Conservation (phyloP, 2,888 invertebrate species). For the Ormyrus nitidulus region DNA sequence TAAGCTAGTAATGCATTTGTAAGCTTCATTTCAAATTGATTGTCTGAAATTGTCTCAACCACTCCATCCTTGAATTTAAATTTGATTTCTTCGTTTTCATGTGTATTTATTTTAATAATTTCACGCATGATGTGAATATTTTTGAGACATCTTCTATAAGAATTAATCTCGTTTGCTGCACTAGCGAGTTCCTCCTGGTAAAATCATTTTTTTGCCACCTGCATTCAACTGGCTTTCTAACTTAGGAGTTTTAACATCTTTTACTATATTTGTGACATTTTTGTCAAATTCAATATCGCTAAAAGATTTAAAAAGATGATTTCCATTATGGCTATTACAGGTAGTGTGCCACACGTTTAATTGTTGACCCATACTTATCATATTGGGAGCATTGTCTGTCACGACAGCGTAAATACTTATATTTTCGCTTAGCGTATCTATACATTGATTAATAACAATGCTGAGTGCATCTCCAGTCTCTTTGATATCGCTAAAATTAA, state of each 20-base stretch:
- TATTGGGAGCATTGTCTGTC: slow-evolving; percentile 60
- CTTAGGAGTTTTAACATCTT: slow-evolving; percentile 14
- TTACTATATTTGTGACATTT: not conserved
- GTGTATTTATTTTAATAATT: not conserved
- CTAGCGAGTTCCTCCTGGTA: slow-evolving; percentile 51
- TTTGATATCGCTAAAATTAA: slow-evolving; percentile 52
- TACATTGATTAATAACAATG: slow-evolving; percentile 2
- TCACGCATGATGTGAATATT: slow-evolving; percentile 31
- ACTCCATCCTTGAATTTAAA: slow-evolving; percentile 23
- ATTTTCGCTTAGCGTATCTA: not conserved
- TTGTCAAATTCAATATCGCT: not conserved
- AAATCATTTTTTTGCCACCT: slow-evolving; percentile 49
- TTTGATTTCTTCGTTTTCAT: slow-evolving; percentile 6
- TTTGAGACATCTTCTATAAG: slow-evolving; percentile 35
- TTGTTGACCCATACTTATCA: slow-evolving; percentile 1
- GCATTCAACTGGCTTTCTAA: slow-evolving; percentile 48
- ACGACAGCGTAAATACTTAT: slow-evolving; percentile 58
- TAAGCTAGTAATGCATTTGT: slow-evolving; percentile 1
- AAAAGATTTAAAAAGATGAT: not conserved
- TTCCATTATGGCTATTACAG: slow-evolving; percentile 8
- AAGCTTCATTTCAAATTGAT: slow-evolving; percentile 5
- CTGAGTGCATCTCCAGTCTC: slow-evolving; percentile 42
- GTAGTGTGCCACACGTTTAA: not conserved
- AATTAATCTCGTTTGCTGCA: slow-evolving; percentile 51
- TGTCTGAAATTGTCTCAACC: not conserved